Base-by-base conservation (phyloP, 2,888 invertebrate genomes). In the Onthophagus sagittarius region DNA sequence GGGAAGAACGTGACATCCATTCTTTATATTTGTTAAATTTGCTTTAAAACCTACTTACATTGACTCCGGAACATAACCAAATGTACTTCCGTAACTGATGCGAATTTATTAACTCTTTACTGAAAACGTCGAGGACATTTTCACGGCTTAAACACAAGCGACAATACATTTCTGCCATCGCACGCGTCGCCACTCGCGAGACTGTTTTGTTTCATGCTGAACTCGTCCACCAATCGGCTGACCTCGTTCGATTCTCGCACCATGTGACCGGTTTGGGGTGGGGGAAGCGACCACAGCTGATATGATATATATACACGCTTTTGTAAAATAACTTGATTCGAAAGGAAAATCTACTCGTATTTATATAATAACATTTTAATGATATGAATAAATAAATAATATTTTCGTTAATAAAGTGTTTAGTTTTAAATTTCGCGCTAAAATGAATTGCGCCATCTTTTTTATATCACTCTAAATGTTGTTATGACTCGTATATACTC, bases 71-170 rank as follows among this genome's bases (percentile, higher is more conserved):
- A 9, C 62, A 70, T 15, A 74, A 62, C 5, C 72, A 64, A 62
- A 74, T 72, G 39, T 70, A 71, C 14, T 63, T 72, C 23, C 72
- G 65, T 62, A 74, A 39, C 70, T 71, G 72, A n/a, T 63, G 70
- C 71, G 70, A 67, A 31, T 72, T 72, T 15, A 62, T 65, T 11
- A 72, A 11, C 15, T 72, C 53, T 14, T n/a, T 15, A 32, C 72
- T 67, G 71, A 74, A 74, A 15, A 72, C 23, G 67, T 74, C 39
- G 0, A 74, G 71, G 62, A 74, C 63, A n/a, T 70, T 63, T 4
- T 15, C 71, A 5, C 69, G 62, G 31, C 63, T 74, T 32, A 74
- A 71, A 39, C 74, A 74, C 32, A 74, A 39, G n/a, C 74, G 64
- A 13, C 74, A 74, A 15, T 63, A 13, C 11, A 39, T 62, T 4